These are phyloP conservation scores for Calidris pugnax DNA, from an alignment of 2,113 vertebrate species.

Conservation along the genomic window DNA sequence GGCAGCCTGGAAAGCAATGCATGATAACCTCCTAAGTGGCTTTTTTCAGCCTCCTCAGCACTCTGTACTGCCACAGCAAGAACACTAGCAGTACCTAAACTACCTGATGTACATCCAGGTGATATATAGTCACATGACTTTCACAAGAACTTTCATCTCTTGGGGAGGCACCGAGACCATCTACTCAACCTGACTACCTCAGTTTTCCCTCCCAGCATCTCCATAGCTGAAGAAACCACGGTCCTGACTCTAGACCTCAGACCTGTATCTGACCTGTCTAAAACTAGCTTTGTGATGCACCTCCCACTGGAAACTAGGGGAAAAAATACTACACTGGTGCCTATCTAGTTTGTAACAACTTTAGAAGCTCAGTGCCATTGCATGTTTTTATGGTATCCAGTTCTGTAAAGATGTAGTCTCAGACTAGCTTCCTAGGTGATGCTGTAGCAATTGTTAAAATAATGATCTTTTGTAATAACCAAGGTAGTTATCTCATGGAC, in stretches of 20 bases:
- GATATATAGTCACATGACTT: not conserved
- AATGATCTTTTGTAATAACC: not conserved
- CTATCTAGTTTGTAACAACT: not conserved
- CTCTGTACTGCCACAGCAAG: not conserved
- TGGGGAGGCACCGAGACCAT: not conserved
- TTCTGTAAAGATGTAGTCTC: not conserved
- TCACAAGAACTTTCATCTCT: not conserved
- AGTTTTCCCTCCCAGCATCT: not conserved
- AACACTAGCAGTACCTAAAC: not conserved
- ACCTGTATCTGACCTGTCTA: not conserved
- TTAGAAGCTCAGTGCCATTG: not conserved
- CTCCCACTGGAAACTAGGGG: not conserved
- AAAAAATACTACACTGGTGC: not conserved
- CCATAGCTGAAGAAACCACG: not conserved
- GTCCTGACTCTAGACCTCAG: not conserved
- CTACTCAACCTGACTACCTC: not conserved
- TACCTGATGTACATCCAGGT: not conserved
- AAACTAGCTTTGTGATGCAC: not conserved
- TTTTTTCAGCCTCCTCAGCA: not conserved
- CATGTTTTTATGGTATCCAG: not conserved
- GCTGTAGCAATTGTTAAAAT: not conserved
- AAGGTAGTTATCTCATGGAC: not conserved
- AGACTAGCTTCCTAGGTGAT: not conserved
- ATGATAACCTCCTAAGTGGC: accelerated
- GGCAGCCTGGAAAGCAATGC: not conserved